A percentile compares a stretch with the other conserved stretches of the same genome.
phyloP scores from a whole-genome alignment of 2,797 vertebrate species.

The Eulemur mongoz region DNA sequence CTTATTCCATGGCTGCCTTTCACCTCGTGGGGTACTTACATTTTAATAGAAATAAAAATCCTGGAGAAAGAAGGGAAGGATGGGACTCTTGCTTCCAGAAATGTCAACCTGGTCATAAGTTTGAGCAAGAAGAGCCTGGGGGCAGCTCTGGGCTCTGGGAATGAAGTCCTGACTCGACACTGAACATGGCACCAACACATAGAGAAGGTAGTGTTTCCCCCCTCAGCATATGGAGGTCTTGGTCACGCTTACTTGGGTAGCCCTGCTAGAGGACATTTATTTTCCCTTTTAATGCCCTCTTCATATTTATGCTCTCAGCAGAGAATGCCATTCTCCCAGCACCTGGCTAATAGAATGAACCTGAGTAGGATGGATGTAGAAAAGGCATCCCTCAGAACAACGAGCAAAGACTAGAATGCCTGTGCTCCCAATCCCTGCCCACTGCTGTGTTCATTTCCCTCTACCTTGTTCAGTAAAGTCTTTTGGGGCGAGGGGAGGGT shows the following conservation, averaged over 20 bases:
- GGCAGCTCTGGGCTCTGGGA: background rate
- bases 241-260: background rate
- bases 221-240: background rate
- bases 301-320: background rate
- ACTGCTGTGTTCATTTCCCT: background rate
- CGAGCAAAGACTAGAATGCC: accelerated
- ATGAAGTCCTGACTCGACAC: background rate
- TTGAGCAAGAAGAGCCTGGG: background rate
- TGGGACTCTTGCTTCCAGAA: background rate
- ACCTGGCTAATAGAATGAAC: background rate
- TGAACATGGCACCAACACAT: background rate
- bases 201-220: background rate
- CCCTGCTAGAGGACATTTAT: background rate
- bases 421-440: accelerated
- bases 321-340: background rate
- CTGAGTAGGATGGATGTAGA: background rate
- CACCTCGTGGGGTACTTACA: background rate
- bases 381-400: background rate
- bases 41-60: background rate
- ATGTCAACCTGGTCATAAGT: background rate
- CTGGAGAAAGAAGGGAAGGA: background rate
- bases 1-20: background rate
- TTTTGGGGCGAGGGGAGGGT: background rate
- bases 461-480: background rate
- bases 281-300: background rate